Percentiles rank a stretch among this genome's conserved stretches.
Evolutionary conservation across 2,113 vertebrate genomes (phyloP).

Genomic region (Melospiza melodia): DNA sequence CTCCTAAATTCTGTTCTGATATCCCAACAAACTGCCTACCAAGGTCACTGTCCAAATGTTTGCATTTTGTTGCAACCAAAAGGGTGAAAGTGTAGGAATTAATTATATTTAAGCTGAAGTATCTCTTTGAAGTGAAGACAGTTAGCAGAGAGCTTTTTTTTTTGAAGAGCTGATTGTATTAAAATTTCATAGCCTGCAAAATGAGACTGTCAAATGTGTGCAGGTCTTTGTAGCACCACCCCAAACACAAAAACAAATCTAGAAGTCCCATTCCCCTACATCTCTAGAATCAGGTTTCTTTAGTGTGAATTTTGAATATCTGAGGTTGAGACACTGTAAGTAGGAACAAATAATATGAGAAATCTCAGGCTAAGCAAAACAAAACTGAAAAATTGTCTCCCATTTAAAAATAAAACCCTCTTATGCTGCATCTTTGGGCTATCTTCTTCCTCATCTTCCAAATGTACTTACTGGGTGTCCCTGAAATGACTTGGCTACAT

Average conservation of each 20-base stretch:
- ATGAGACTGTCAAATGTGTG: fast-evolving
- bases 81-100: not conserved
- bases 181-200: not conserved
- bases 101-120: not conserved
- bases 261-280: not conserved
- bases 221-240: not conserved
- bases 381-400: not conserved
- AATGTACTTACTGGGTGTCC: not conserved
- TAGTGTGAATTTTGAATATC: not conserved
- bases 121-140: not conserved
- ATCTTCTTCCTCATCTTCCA: not conserved
- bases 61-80: not conserved
- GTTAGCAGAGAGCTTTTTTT: not conserved
- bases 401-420: not conserved
- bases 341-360: not conserved
- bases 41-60: not conserved
- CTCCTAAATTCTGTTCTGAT: not conserved
- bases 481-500: not conserved
- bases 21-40: not conserved
- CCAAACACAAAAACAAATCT: not conserved
- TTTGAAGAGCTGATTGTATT: not conserved
- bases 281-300: not conserved
- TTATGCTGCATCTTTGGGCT: not conserved
- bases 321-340: not conserved
- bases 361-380: not conserved